phyloP scores from a whole-genome alignment of 2,113 vertebrate genomes.

The Chamaea fasciata region DNA sequence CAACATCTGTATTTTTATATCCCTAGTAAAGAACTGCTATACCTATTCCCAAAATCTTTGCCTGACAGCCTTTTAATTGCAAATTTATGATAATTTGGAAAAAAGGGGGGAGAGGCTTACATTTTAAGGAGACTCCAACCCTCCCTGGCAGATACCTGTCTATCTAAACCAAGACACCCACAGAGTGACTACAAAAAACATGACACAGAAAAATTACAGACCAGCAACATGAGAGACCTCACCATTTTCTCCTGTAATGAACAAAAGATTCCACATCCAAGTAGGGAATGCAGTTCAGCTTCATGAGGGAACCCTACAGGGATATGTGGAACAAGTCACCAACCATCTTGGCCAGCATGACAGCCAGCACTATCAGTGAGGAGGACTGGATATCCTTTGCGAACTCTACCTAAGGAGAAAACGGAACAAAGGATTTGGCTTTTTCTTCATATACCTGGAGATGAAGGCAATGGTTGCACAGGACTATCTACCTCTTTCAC shows the following conservation, averaged over 20 bases:
- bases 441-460: not conserved
- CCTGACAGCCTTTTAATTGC: too few relatives aligned
- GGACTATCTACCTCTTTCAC: not conserved
- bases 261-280: conserved; percentile 15
- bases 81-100: too few relatives aligned
- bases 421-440: not conserved
- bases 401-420: conserved; percentile 31
- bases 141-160: too few relatives aligned
- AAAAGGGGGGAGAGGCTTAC: too few relatives aligned
- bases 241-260: not conserved
- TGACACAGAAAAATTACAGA: not conserved
- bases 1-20: too few relatives aligned
- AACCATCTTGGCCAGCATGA: conserved; percentile 19
- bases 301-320: conserved; percentile 45
- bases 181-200: not conserved
- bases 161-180: too few relatives aligned
- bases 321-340: not conserved
- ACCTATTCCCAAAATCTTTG: too few relatives aligned
- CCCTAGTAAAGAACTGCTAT: too few relatives aligned
- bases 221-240: not conserved
- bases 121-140: too few relatives aligned
- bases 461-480: not conserved
- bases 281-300: conserved; percentile 51
- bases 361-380: conserved; percentile 25
- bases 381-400: conserved; percentile 53